Evolutionary conservation across 2,113 vertebrate species (phyloP).

Genomic region (Grallaria varia): DNA sequence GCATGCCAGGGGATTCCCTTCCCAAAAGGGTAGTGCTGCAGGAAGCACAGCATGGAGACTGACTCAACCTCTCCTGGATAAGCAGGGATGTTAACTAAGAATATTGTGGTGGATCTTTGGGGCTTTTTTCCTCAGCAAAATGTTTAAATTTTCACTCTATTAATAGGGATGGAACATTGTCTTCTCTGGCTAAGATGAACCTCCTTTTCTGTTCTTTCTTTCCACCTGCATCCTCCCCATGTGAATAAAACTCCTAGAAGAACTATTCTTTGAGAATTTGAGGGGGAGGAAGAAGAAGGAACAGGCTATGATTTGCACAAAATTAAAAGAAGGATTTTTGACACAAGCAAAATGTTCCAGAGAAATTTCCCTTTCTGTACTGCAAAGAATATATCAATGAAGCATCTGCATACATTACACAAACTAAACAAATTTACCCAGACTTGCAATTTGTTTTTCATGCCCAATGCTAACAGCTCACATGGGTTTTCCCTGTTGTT

Average conservation of each 20-base stretch:
- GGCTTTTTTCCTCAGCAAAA: background rate
- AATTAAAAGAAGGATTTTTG: constrained; percentile 14
- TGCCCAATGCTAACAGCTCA: background rate
- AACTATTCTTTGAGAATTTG: background rate
- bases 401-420: background rate
- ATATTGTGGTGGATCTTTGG: background rate
- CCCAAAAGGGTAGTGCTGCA: background rate
- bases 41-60: accelerated
- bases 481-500: background rate
- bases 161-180: constrained; percentile 15
- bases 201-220: constrained; percentile 3
- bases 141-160: background rate
- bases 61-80: background rate
- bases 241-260: background rate
- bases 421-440: background rate
- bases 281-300: constrained; percentile 11
- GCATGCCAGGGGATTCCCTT: background rate
- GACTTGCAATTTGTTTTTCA: background rate
- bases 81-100: background rate
- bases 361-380: background rate
- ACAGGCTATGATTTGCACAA: background rate
- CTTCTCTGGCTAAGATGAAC: background rate
- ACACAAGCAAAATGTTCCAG: background rate
- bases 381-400: background rate
- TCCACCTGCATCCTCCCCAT: background rate